These are phyloP conservation scores for Ranitomeya variabilis DNA, from an alignment of 2,113 vertebrate species.

Conservation along the genomic window DNA sequence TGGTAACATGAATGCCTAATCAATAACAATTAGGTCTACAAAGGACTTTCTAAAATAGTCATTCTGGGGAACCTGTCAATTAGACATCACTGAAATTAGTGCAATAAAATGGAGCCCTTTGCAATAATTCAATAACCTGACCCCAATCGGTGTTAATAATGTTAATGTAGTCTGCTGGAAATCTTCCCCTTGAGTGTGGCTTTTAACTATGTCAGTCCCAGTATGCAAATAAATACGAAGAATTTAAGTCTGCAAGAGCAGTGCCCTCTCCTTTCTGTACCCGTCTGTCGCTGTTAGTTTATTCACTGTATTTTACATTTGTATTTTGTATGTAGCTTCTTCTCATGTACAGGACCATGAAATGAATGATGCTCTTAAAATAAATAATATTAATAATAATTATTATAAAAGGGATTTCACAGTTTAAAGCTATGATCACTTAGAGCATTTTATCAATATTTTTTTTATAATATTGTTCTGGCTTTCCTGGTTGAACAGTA, in stretches of 20 bases:
- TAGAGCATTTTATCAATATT: not conserved
- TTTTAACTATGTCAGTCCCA: not conserved
- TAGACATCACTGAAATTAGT: slow-evolving; percentile 46
- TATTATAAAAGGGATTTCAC: not conserved
- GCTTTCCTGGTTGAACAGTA: no score
- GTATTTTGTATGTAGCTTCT: no score
- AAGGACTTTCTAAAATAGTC: slow-evolving; percentile 26
- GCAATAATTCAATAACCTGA: not conserved
- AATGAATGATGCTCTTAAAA: no score
- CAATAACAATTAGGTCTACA: slow-evolving; percentile 54
- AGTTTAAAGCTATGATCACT: not conserved
- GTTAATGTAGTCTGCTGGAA: no score
- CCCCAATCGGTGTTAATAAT: not conserved
- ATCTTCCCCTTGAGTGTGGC: not conserved
- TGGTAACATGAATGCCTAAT: slow-evolving; percentile 49
- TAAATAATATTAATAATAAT: not conserved
- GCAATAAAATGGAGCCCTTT: not conserved
- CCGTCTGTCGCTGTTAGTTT: no score
- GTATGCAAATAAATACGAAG: not conserved
- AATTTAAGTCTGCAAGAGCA: not conserved
- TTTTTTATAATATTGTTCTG: no score
- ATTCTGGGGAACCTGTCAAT: slow-evolving; percentile 28
- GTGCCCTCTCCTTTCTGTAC: no score
- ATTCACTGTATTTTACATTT: no score
- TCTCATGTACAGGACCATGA: no score